Conservation (phyloP, 2,113 vertebrate species). For the Lutjanus erythropterus region DNA sequence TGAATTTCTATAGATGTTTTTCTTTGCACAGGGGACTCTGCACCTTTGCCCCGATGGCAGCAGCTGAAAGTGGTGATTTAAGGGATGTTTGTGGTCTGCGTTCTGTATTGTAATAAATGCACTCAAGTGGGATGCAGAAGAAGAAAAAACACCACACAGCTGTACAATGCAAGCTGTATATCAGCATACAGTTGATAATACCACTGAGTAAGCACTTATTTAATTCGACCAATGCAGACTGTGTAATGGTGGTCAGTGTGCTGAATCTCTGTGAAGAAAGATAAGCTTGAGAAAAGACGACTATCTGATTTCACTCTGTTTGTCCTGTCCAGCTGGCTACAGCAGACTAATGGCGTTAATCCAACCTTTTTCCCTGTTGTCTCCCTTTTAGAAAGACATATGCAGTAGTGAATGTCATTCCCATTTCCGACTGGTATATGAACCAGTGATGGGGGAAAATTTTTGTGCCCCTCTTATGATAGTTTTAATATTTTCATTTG, state of each 20-base stretch:
- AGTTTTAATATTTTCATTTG: not conserved
- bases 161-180: not conserved
- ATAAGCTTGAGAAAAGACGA: constrained; percentile 22
- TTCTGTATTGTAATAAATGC: constrained; percentile 22
- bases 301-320: constrained; percentile 36
- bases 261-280: constrained; percentile 29
- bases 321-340: constrained; percentile 29
- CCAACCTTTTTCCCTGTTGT: constrained; percentile 18
- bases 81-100: too few species aligned
- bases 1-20: too few species aligned
- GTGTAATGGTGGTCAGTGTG: constrained; percentile 24
- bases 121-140: constrained; percentile 9
- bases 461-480: not conserved
- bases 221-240: constrained; percentile 19
- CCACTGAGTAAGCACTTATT: constrained; percentile 29
- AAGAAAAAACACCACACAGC: not conserved
- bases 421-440: not conserved
- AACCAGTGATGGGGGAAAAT: not conserved
- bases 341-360: constrained; percentile 43
- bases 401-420: not conserved
- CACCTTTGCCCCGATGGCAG: too few species aligned
- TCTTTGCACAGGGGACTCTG: too few species aligned
- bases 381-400: not conserved
- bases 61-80: too few species aligned
- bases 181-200: not conserved